Base-by-base conservation (phyloP, 2,113 vertebrate genomes). In the Tichodroma muraria region DNA sequence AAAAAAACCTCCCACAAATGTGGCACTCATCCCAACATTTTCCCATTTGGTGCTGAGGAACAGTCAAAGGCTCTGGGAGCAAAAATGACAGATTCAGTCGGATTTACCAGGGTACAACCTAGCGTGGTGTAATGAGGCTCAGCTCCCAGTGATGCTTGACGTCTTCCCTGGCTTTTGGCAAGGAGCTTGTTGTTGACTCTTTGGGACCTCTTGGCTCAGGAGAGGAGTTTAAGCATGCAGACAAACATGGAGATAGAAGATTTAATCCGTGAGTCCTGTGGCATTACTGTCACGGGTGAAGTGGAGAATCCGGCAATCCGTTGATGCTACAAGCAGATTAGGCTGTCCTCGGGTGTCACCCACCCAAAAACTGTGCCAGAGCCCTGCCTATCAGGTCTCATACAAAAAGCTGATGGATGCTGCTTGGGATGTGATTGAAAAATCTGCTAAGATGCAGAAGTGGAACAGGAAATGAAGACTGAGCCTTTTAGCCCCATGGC, bases 261-360 rank as follows among this genome's bases (percentile, higher is more conserved):
- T 78, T 90, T 94, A 91, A 91, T 95, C 91, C 0, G 1, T 37
- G 44, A 59, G 10, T 88, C 37, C 56, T 33, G 7, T 3, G 6
- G 87, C 80, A 94, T 95, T 88, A 95, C 22, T 2, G 25, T 57
- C 18, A 4, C 1, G 20, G 73, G 69, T 2, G 3, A 84, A 68
- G 49, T 1, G 2, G 44, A 54, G 93, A 91, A 88, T 85, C 94
- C 42, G 1, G 47, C 85, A 93, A 93, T 89, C 91, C 19, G 0
- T 27, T 88, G 82, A 95, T 56, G 60, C 88, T 56, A 15, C 71
- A 94, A 93, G 94, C 18, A 93, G 91, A 95, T 91, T 93, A 95
- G 42, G 63, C 53, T 84, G 84, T 38, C 33, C 75, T 47, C 0
- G 15, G 56, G 42, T 21, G 6, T 88, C 88, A 88, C 89, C 84